phyloP scores from a whole-genome alignment of 2,888 invertebrate species.

The Atrina japonica region DNA sequence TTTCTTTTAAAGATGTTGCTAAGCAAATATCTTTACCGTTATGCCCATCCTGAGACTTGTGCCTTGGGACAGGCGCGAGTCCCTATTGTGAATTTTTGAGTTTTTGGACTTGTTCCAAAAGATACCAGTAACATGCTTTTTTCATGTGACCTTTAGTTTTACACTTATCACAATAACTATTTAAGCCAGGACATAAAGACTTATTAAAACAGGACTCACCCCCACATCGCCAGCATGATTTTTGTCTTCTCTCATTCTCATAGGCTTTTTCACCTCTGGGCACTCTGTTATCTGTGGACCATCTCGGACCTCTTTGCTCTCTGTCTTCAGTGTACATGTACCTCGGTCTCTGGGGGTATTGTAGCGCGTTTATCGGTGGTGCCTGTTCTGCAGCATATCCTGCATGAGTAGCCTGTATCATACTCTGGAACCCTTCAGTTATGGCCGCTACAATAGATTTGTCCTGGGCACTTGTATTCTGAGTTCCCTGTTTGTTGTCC shows the following conservation, averaged over 20 bases:
- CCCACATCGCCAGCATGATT: too few species aligned
- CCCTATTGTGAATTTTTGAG: too few species aligned
- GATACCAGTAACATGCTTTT: not conserved
- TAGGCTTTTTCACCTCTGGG: too few species aligned
- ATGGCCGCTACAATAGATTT: not conserved
- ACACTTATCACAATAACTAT: not conserved
- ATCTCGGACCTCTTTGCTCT: not conserved
- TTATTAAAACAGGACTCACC: slow-evolving; percentile 11
- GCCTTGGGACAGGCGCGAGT: too few species aligned
- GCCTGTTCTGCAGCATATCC: not conserved
- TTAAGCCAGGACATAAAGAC: not conserved
- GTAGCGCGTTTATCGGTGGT: not conserved
- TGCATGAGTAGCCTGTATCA: not conserved
- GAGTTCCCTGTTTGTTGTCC: not conserved
- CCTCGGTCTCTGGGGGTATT: not conserved
- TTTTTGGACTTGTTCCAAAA: not conserved
- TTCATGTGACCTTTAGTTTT: not conserved
- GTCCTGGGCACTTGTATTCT: not conserved
- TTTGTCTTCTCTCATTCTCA: too few species aligned
- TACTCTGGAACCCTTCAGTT: not conserved
- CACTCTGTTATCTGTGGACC: too few species aligned
- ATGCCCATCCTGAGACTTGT: slow-evolving; percentile 11
- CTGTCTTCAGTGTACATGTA: not conserved
- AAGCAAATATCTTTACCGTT: slow-evolving; percentile 9
- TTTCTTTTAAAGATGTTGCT: slow-evolving; percentile 8